Evolutionary conservation across 2,888 invertebrate genomes (phyloP), one percentile per base, ranked within the genome.

Genomic region (Erebia epiphron): DNA sequence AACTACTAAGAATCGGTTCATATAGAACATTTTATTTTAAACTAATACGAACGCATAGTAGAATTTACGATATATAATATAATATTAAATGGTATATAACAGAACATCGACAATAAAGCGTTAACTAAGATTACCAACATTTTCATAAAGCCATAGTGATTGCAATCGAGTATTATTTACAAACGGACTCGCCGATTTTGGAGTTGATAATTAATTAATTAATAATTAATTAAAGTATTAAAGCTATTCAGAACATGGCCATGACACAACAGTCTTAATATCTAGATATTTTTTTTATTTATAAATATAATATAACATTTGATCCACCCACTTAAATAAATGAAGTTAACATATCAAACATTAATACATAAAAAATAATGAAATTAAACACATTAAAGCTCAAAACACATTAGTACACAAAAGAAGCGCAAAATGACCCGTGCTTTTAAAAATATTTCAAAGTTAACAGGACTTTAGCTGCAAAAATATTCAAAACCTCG

Each of bases 41-140:
- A 93, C 89, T 92, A 90, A 92, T 92, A 90, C 87, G 86, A 92
- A 93, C 92, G 90, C 86, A 92, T 89, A 89, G 90, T 92, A 92
- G 87, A 93, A 91, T 92, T 92, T 92, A 88, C 86, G 90, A 93
- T 92, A 92, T 87, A 93, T 91, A 90, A 67, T 89, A 83, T 89
- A 83, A 79, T 89, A 90, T 91, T 88, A 87, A 88, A 88, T 88
- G 86, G 86, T 90, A 87, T 82, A 89, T 91, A 92, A 92, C 92
- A 91, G 85, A 92, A 92, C 91, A 88, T 89, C 83, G 86, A 89
- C 86, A 87, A 84, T 84, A 87, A 92, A 92, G 92, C 91, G 82
- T 83, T 90, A 91, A 92, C 88, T 87, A 84, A 87, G 83, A 88
- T 87, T 80, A 87, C 85, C 90, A 91, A 92, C 92, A 88, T 87